Evolutionary conservation across 2,797 vertebrate genomes (phyloP).

Genomic region (Limnodromus scolopaceus): DNA sequence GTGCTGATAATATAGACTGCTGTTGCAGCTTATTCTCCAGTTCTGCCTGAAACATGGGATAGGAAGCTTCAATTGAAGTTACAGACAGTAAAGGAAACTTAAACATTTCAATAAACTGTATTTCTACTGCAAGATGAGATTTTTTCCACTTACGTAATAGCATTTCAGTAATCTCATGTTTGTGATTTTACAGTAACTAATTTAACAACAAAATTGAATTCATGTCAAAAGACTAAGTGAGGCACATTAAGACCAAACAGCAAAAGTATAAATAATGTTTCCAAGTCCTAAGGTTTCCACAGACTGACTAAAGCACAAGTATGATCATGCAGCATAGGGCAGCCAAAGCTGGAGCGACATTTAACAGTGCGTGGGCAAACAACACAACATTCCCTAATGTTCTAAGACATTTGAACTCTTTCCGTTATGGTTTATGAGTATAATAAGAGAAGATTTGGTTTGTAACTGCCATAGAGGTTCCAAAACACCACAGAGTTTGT

Average conservation of each 20-base stretch:
- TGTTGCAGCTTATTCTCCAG: constrained; percentile 85
- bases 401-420: neutral
- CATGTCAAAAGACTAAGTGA: neutral
- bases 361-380: neutral
- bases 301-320: neutral
- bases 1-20: constrained; percentile 78
- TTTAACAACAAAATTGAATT: neutral
- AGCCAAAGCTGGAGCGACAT: neutral
- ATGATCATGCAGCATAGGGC: neutral
- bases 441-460: constrained; percentile 5
- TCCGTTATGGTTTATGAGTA: neutral
- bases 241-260: neutral
- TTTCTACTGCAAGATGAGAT: neutral
- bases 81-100: neutral
- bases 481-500: neutral
- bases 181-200: neutral
- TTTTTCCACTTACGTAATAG: neutral
- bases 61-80: neutral
- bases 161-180: neutral
- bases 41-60: constrained; percentile 81
- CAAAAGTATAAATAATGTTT: neutral
- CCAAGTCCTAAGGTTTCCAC: neutral
- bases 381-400: neutral
- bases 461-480: neutral
- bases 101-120: neutral